Evolutionary conservation across 2,888 invertebrate genomes (phyloP), one percentile per base, ranked within the genome.

Genomic region (Boloria selene): DNA sequence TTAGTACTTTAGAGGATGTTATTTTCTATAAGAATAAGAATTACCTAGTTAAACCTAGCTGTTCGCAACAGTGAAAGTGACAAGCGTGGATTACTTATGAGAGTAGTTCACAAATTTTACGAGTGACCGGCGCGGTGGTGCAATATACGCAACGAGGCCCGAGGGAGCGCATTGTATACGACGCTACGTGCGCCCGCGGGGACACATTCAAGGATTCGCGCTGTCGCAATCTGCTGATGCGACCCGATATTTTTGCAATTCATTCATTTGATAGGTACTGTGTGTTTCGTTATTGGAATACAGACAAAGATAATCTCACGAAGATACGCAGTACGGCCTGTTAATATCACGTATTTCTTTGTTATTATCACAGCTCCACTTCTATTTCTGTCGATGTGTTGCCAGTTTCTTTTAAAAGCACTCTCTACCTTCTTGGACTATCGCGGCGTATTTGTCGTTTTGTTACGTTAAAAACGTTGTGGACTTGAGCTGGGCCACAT

Each of bases 101-200:
- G 18, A 44, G 55, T 55, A 14, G 3, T 50, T 44, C 18, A 44
- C 7, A 22, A 44, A 44, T 55, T 58, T 18, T 26, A 51, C 56
- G 56, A 51, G 22, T 50, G 22, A 16, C 26, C 58, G 52, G 51
- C 45, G 44, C 50, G n/a, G 26, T 44, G 44, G 16, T 16, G 58
- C 44, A 18, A 58, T 13, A 52, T 31, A 17, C 64, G 64, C 44
- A 56, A 64, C 52, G 58, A 58, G 64, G 31, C 64, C 64, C 52
- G 44, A 18, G 64, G 64, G 64, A 51, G 13, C 50, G 45, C 64
- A 64, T 64, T 64, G 64, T 61, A n/a, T 31, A n/a, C 51, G 14
- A 13, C n/a, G 18, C 55, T 55, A 55, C 63, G 56, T 42, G 56
- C 52, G 52, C 51, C 64, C 55, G 45, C 16, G 55, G 63, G 63